Conservation (phyloP, 2,113 vertebrate genomes). For the Zapornia atra region DNA sequence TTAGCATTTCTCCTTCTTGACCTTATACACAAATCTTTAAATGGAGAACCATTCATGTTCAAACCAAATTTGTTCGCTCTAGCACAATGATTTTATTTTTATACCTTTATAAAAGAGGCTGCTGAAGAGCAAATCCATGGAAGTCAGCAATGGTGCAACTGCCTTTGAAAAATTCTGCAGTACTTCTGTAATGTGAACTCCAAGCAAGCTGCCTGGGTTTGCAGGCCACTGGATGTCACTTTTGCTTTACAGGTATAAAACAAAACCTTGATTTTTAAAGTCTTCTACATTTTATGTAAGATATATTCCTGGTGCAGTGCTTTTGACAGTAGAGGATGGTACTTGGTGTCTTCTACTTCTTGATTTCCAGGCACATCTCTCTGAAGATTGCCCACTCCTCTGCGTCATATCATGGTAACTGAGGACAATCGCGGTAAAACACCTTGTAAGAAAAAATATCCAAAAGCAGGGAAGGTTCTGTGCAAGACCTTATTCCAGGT, state of each 20-base stretch:
- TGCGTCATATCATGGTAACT: neutral
- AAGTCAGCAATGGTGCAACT: neutral
- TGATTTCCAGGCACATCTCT: neutral
- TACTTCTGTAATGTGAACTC: neutral
- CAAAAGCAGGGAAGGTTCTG: neutral
- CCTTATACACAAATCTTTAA: neutral
- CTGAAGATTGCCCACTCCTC: neutral
- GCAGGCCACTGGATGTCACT: conserved; percentile 21
- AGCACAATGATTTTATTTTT: neutral
- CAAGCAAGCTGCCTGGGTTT: neutral
- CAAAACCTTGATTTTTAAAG: neutral
- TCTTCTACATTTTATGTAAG: neutral
- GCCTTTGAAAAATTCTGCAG: neutral
- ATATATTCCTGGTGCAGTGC: neutral
- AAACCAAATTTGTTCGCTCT: neutral
- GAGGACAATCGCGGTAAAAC: neutral
- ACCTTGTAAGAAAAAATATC: neutral
- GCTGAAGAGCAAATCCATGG: neutral
- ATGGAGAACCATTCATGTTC: neutral
- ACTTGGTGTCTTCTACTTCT: neutral
- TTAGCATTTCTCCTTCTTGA: neutral
- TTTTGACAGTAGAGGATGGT: neutral
- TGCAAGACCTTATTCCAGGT: neutral
- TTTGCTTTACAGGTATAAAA: neutral
- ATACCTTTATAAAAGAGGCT: neutral